A percentile compares a stretch with the other conserved stretches of the same genome.
These are phyloP conservation scores for Yponomeuta cagnagella DNA, from an alignment of 2,888 invertebrate genomes.

Conservation along the genomic window DNA sequence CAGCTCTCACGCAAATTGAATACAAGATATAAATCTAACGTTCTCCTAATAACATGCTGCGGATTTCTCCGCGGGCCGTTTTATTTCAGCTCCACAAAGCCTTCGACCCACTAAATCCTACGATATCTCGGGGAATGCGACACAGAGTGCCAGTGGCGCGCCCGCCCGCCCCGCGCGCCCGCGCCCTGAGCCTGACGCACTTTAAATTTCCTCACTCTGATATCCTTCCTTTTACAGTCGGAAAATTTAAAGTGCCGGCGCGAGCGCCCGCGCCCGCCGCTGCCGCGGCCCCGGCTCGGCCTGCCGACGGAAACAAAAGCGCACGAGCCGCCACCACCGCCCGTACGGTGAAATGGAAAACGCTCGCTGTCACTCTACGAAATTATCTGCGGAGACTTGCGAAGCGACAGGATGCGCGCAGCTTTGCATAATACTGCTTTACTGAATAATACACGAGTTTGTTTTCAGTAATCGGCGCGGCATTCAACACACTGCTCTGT, in stretches of 20 bases:
- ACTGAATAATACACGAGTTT: constrained; percentile 13
- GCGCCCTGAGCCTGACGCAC: constrained; percentile 38
- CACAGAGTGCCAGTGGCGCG: constrained; percentile 21
- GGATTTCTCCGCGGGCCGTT: constrained; percentile 69
- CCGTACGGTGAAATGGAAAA: neutral
- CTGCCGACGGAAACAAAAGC: constrained; percentile 14
- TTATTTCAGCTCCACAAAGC: constrained; percentile 68
- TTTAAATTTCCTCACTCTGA: constrained; percentile 56
- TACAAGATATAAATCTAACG: constrained; percentile 68
- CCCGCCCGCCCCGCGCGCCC: constrained; percentile 26
- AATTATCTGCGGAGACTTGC: constrained; percentile 16
- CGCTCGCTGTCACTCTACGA: constrained; percentile 16
- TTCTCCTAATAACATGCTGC: constrained; percentile 64
- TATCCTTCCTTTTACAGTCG: constrained; percentile 49
- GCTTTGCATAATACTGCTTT: constrained; percentile 49
- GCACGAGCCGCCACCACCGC: constrained; percentile 2
- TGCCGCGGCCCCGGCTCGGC: neutral
- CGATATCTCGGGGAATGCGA: constrained; percentile 50
- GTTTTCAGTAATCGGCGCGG: constrained; percentile 9
- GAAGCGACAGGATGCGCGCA: constrained; percentile 21
- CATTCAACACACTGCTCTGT: constrained; percentile 7
- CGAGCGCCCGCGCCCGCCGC: constrained; percentile 34
- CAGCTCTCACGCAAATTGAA: constrained; percentile 69
- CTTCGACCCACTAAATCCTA: constrained; percentile 65
- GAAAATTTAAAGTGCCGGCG: constrained; percentile 64